Evolutionary conservation across 1,140 invertebrate genomes (phyloP), one percentile per base, ranked within the genome.

Genomic region (Tetragnatha versicolor): DNA sequence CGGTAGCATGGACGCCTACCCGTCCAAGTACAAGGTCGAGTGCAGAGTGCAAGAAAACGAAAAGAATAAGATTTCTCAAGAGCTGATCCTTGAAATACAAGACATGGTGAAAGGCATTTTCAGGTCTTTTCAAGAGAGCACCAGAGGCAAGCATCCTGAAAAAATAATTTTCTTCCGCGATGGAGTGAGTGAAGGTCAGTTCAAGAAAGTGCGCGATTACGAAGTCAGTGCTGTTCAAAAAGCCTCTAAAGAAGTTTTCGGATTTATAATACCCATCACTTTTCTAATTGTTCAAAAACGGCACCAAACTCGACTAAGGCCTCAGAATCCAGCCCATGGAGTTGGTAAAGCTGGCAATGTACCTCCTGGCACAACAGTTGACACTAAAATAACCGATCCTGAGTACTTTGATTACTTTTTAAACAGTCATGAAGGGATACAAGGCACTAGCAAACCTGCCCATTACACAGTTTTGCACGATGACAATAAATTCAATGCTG

Each of bases 341-440:
- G 73, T 81, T 31, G 86, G 85, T 10, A 81, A 79, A 68, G 72
- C 58, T 27, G 83, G 84, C 5, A 95, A 96, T 84, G 92, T 97
- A 0, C 90, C 90, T 33, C 91, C 94, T 1, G 95, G 95, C 6
- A 95, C 94, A 0, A 87, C 92, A 4, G 93, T 97, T 0, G 95
- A 97, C 83, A 91, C 87, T 0, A 83, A 88, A 1, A 95, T 98
- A 17, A 92, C 92, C 0, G 93, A 95, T 86, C 92, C 93, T 0
- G 89, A 88, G 0, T 90, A 94, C 81, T 88, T 92, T 70, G 94
- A 97, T 85, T 97, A 95, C 85, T 97, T 93, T 85, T 87, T 97
- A 79, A 92, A 92, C 70, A 89, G 88, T 70, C 90, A 91, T 60
- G 49, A 55, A 37, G 91, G 90, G 80, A 89, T 91, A 60, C 90